Percentiles rank a stretch among this genome's conserved stretches.
These are phyloP conservation scores for Trissolcus brochymenae DNA, from an alignment of 2,888 invertebrate species.

Conservation along the genomic window DNA sequence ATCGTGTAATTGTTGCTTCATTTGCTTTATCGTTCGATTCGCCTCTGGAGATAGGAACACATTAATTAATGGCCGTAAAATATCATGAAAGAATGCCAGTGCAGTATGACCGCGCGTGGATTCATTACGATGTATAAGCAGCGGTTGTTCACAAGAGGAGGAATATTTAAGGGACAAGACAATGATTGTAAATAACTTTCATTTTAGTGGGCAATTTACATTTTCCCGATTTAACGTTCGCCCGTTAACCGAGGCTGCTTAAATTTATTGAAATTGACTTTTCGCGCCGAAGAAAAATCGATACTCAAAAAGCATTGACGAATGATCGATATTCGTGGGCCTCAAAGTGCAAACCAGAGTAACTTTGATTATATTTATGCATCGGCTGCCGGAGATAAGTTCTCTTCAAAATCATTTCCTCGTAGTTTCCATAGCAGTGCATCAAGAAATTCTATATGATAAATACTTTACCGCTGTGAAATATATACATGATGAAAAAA, in stretches of 20 bases:
- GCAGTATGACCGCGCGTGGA: slow-evolving; percentile 56
- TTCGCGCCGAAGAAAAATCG: slow-evolving; percentile 47
- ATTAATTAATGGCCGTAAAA: slow-evolving; percentile 58
- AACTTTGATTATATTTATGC: slow-evolving; percentile 28
- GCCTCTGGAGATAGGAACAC: slow-evolving; percentile 49
- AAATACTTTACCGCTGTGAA: no score
- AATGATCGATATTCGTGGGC: slow-evolving; percentile 33
- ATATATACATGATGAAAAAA: no score
- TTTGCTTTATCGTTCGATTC: slow-evolving; percentile 57
- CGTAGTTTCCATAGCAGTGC: slow-evolving; percentile 3
- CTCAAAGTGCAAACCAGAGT: slow-evolving; percentile 26
- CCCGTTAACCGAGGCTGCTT: slow-evolving; percentile 49
- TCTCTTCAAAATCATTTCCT: no score
- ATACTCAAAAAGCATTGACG: slow-evolving; percentile 38
- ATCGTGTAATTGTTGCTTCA: slow-evolving; percentile 54
- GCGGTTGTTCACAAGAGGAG: slow-evolving; percentile 53
- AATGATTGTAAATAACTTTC: slow-evolving; percentile 67
- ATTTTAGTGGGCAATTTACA: slow-evolving; percentile 66
- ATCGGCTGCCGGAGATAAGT: no score
- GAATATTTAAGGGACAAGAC: slow-evolving; percentile 62
- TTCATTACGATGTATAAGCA: slow-evolving; percentile 57
- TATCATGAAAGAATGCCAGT: slow-evolving; percentile 56
- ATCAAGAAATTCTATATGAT: no score
- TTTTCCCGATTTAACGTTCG: slow-evolving; percentile 61
- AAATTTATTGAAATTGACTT: slow-evolving; percentile 63